Base-by-base conservation (phyloP, 2,113 vertebrate genomes). In the Vulpes vulpes region DNA sequence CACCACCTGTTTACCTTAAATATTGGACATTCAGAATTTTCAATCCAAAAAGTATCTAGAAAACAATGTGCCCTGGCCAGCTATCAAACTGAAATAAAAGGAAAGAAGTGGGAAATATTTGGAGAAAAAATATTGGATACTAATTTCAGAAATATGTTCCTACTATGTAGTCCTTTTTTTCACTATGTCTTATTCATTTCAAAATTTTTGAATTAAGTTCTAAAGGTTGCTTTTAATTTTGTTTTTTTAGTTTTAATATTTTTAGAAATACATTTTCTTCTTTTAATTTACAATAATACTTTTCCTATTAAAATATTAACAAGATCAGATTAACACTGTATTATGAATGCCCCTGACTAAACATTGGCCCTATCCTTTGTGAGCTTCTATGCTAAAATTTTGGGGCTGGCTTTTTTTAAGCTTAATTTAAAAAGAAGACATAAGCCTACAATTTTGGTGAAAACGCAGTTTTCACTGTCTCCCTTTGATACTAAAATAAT, bases 401-500 rank as follows among this genome's bases (percentile, higher is more conserved):
- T 11, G 8, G 22, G 27, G 14, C 20, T 81, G 30, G 0, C 22
- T 93, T 93, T 97, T 74, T 97, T 74, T 79, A 89, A 95, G 55
- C n/a, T 89, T 97, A 93, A 96, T 96, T 95, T 91, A 23, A 93
- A 96, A 96, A 96, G 78, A 97, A 96, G 95, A 80, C 55, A 96
- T 82, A 88, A 97, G 55, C 71, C 91, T 95, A 94, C 25, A 94
- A 62, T 95, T 95, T 91, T 91, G 71, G 74, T 86, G 43, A 92
- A 96, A 97, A 95, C 53, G 38, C 1, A 1, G 15, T 94, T 96
- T 96, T 97, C 57, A 73, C 94, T 88, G 83, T 69, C 62, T 97
- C 27, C 19, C 60, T 97, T 97, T 98, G 89, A 96, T 95, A 96
- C 55, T 94, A 97, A 97, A 96, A 98, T 84, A 97, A 96, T 93